These are phyloP conservation scores for Thymelicus sylvestris DNA, from an alignment of 2,888 invertebrate species.

Conservation along the genomic window DNA sequence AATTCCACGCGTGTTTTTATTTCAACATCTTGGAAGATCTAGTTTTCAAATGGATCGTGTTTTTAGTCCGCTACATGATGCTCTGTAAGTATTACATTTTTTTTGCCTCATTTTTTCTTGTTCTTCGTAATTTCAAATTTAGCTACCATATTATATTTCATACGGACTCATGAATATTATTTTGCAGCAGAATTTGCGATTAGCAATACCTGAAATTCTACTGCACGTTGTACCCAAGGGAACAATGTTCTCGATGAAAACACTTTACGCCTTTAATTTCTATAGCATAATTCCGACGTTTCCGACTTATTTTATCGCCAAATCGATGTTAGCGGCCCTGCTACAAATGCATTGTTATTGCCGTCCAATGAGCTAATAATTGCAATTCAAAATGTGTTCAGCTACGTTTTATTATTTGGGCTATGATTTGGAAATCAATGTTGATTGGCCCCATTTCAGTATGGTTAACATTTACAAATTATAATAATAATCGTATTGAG, in stretches of 20 bases:
- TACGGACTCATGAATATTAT: too few relatives aligned
- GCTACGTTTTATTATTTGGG: slow-evolving; percentile 29
- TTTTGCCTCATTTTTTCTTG: too few relatives aligned
- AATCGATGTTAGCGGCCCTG: slow-evolving; percentile 10
- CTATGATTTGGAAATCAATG: slow-evolving; percentile 23
- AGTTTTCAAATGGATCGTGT: too few relatives aligned
- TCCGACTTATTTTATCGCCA: not conserved
- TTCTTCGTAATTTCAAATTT: too few relatives aligned
- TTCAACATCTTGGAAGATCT: too few relatives aligned
- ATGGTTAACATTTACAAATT: not conserved
- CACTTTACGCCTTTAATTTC: slow-evolving; percentile 1
- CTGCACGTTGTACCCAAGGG: not conserved
- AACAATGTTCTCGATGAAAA: not conserved
- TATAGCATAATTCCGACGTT: slow-evolving; percentile 2
- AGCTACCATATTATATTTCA: too few relatives aligned
- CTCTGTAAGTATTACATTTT: too few relatives aligned
- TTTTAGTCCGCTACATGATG: too few relatives aligned
- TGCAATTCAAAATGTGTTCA: slow-evolving; percentile 31
- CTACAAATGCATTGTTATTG: slow-evolving; percentile 29
- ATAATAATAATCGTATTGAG: not conserved
- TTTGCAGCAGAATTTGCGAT: not conserved
- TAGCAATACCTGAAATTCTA: slow-evolving; percentile 4
- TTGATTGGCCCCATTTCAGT: slow-evolving; percentile 10
- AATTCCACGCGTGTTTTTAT: too few relatives aligned
- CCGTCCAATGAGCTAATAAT: slow-evolving; percentile 32